Evolutionary conservation across 1,140 invertebrate species (phyloP).

Genomic region (Neodiprion virginianus): DNA sequence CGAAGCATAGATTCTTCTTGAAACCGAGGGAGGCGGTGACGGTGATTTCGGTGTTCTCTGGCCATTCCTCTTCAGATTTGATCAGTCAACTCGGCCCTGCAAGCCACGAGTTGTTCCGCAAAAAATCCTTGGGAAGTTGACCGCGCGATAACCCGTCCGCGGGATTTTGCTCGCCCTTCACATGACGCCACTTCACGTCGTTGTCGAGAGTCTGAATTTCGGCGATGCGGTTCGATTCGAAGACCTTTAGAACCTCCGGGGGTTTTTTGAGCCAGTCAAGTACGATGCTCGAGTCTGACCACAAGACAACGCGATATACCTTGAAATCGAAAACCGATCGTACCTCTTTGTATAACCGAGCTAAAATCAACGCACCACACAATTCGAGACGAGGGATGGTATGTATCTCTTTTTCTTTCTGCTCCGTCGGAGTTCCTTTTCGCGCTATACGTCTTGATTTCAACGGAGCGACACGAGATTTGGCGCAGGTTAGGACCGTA

Average conservation of each 20-base stretch:
- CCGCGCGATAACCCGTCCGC: constrained; percentile 42
- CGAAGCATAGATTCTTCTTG: neutral
- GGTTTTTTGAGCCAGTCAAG: no score
- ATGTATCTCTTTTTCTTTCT: constrained; percentile 33
- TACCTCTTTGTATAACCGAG: no score
- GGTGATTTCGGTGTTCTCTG: neutral
- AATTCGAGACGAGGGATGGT: constrained; percentile 30
- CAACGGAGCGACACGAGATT: neutral
- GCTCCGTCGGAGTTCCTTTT: no score
- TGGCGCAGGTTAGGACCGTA: constrained; percentile 18
- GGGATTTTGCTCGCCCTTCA: constrained; percentile 35
- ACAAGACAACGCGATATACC: no score
- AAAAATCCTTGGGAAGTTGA: constrained; percentile 18
- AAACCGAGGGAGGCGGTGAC: neutral
- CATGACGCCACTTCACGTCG: constrained; percentile 34
- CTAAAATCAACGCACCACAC: no score
- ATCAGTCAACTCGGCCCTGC: constrained; percentile 25
- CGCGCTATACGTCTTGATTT: constrained; percentile 21
- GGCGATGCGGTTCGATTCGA: no score
- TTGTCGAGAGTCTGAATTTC: no score
- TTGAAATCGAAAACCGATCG: no score
- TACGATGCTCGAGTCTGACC: no score
- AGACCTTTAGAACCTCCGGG: no score
- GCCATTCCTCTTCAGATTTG: constrained; percentile 14
- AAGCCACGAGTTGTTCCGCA: constrained; percentile 29